Evolutionary conservation across 2,797 vertebrate species (phyloP), one percentile per base, ranked within the genome.

Genomic region (Gorsachius magnificus): DNA sequence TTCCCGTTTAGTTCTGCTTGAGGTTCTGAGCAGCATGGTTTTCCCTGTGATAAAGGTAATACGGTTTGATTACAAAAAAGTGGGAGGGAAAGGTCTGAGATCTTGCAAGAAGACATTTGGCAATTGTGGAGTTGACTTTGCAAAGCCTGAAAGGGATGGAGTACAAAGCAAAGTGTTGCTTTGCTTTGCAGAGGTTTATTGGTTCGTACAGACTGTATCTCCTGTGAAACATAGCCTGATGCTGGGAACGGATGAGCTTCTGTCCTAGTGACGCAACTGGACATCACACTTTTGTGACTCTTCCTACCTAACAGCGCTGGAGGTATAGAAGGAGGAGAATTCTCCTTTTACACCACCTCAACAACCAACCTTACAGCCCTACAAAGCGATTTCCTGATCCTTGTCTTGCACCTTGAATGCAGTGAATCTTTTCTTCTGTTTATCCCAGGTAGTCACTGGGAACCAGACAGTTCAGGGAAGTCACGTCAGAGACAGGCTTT

Each of bases 151-250:
- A 35, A 0, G 14, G 51, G 75, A 76, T 22, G 43, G 83, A 83
- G 77, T 71, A 87, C 70, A 87, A 89, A 95, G 77, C 69, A 58
- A 72, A 87, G 46, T 14, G 54, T 54, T 87, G 83, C 63, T 92
- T 74, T 82, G 74, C 77, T 89, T 63, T 65, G 41, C 89, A 78
- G 63, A 88, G 89, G 24, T 87, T 95, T 97, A 63, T 94, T 83
- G 90, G 83, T 87, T 90, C 46, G 15, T 77, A 50, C 60, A 76
- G 95, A 91, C 93, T 36, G 36, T 96, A 92, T 96, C 86, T 94
- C 56, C 46, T 76, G 93, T 89, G 94, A 95, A 91, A 76, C 25
- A 57, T 79, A 87, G n/a, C 90, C 81, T 83, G 91, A 20, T 75
- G 82, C 79, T 80, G 70, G 51, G 69, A 90, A 31, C 45, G 66